Conservation (phyloP, 2,888 invertebrate genomes). For the Saturnia pavonia region DNA sequence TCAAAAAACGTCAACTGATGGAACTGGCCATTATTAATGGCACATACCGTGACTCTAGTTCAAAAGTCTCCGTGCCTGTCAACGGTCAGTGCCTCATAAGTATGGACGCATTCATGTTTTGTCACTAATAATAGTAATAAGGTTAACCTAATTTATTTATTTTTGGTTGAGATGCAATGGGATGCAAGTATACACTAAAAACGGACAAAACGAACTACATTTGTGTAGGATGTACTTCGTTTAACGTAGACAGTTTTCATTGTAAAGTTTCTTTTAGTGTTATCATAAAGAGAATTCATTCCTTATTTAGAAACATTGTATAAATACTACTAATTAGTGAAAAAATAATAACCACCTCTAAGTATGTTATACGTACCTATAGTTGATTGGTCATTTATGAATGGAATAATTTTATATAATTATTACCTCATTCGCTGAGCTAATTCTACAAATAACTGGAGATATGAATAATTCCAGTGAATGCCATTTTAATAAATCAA, state of each 20-base stretch:
- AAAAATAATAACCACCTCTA: background rate
- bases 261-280: background rate
- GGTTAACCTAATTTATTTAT: constrained; percentile 16
- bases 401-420: background rate
- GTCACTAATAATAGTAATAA: constrained; percentile 58
- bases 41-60: constrained; percentile 98
- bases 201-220: background rate
- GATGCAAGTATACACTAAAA: background rate
- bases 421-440: background rate
- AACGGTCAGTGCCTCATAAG: constrained; percentile 87
- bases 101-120: constrained; percentile 79
- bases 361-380: too few relatives aligned
- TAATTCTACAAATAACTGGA: constrained; percentile 8
- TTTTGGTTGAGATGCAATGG: background rate
- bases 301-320: background rate
- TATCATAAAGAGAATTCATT: background rate
- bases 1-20: constrained; percentile 99
- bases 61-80: constrained; percentile 90
- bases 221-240: background rate
- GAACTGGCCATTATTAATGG: constrained; percentile 99
- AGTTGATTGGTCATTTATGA: background rate
- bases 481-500: background rate
- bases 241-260: background rate
- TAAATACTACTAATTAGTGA: background rate
- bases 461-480: background rate